Percentiles rank a stretch among this genome's conserved stretches.
These are phyloP conservation scores for Puffinus mauretanicus DNA, from an alignment of 2,113 vertebrate genomes.

Conservation along the genomic window DNA sequence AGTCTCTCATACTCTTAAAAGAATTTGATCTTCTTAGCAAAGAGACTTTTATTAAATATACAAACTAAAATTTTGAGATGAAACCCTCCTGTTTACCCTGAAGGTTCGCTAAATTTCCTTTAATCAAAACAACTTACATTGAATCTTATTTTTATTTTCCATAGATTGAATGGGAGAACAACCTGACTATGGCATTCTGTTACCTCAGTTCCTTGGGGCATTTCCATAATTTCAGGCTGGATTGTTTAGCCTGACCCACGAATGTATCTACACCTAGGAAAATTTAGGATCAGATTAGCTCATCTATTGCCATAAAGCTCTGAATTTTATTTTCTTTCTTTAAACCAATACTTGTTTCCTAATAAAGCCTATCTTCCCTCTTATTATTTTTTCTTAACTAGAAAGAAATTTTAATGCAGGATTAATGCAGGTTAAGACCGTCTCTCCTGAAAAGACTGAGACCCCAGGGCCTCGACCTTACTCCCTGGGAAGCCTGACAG, in stretches of 20 bases:
- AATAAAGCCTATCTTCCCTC: not conserved
- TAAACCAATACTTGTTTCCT: not conserved
- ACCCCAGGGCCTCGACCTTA: not conserved
- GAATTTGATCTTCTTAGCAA: not conserved
- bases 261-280: not conserved
- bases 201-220: not conserved
- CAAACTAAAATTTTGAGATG: not conserved
- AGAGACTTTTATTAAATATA: not conserved
- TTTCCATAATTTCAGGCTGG: not conserved
- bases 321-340: not conserved
- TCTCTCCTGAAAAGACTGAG: not conserved
- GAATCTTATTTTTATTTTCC: not conserved
- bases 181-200: not conserved
- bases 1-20: not conserved
- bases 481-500: not conserved
- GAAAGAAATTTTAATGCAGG: not conserved
- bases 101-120: not conserved
- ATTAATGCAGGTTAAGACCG: not conserved
- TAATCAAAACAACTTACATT: slow-evolving; percentile 32
- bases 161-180: not conserved
- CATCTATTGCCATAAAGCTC: not conserved
- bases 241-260: not conserved
- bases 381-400: not conserved
- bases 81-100: not conserved
- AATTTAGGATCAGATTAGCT: not conserved